phyloP scores from a whole-genome alignment of 2,797 vertebrate species.

The Naso thynnoides region DNA sequence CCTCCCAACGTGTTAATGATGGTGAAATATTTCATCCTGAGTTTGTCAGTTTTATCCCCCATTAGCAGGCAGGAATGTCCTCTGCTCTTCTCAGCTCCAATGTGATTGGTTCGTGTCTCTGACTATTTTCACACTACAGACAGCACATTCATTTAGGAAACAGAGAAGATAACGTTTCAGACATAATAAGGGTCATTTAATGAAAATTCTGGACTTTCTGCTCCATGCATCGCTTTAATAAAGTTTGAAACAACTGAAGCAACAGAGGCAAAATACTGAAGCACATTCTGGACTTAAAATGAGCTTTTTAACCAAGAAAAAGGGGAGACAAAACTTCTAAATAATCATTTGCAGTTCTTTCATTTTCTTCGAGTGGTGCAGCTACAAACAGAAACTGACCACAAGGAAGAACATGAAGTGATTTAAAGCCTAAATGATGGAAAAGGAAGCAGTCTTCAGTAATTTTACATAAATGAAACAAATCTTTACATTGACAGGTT shows the following conservation, averaged over 20 bases:
- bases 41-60: constrained; percentile 78
- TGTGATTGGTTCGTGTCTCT: constrained; percentile 56
- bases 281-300: background rate
- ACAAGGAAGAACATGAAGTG: constrained; percentile 14
- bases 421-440: constrained; percentile 7
- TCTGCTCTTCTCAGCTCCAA: constrained; percentile 45
- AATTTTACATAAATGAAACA: constrained; percentile 37
- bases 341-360: constrained; percentile 3
- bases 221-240: background rate
- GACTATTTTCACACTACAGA: constrained; percentile 67
- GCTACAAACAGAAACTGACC: background rate
- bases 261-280: background rate
- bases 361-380: background rate
- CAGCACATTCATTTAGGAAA: constrained; percentile 67
- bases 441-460: constrained; percentile 12
- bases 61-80: constrained; percentile 80
- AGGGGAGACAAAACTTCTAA: background rate
- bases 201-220: constrained; percentile 25
- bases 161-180: constrained; percentile 45
- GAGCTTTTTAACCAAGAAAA: background rate
- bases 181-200: constrained; percentile 54
- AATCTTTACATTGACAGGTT: constrained; percentile 25
- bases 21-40: constrained; percentile 72
- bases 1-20: constrained; percentile 66
- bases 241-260: background rate